Evolutionary conservation across 2,797 vertebrate genomes (phyloP).

Genomic region (Megalops cyprinoides): DNA sequence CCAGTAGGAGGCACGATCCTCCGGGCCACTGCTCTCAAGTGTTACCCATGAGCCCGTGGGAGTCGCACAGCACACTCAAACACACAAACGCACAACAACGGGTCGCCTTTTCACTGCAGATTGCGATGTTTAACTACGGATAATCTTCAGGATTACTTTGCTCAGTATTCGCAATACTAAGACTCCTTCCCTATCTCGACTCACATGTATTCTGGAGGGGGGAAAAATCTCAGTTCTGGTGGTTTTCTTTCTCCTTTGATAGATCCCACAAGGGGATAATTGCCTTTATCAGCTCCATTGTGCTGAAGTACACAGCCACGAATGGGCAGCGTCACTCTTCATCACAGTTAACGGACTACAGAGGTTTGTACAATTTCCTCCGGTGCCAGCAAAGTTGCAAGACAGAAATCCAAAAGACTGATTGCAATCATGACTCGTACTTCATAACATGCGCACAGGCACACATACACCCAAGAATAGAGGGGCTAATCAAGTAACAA

Average conservation of each 20-base stretch:
- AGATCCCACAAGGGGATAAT: background rate
- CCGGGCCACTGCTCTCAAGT: background rate
- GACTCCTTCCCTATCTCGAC: no score
- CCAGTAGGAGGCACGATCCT: background rate
- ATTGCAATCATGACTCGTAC: background rate
- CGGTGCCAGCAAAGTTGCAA: background rate
- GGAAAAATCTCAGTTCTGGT: background rate
- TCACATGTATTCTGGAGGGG: constrained; percentile 1
- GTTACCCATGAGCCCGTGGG: background rate
- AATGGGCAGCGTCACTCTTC: background rate
- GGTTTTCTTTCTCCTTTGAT: background rate
- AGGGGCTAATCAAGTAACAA: no score
- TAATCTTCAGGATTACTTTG: background rate
- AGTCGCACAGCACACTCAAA: no score
- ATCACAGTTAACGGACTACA: background rate
- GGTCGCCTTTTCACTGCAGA: no score
- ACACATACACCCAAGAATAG: background rate
- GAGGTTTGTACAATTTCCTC: background rate
- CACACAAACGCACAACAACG: no score
- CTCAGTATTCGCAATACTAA: background rate
- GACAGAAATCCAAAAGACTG: no score
- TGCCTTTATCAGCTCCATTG: background rate
- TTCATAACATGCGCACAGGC: background rate
- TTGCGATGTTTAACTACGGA: background rate
- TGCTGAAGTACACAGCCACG: background rate